Conservation (phyloP, 64 coral and sea anemone genomes). For the Montipora efflorescens region DNA sequence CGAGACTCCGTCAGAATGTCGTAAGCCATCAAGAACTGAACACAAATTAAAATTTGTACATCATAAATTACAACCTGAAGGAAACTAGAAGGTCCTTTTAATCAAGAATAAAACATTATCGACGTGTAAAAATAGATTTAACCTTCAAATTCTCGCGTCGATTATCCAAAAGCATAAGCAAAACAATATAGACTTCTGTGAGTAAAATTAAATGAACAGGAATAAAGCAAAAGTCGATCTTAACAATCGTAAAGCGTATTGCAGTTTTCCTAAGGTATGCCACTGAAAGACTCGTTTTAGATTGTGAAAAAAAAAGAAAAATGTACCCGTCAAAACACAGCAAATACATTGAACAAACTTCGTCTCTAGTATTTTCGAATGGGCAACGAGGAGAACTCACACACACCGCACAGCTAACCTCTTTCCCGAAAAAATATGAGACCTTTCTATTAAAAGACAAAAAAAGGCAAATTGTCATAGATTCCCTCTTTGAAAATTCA, state of each 20-base stretch:
- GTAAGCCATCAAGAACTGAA: neutral
- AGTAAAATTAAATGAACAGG: neutral
- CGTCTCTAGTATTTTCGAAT: constrained; percentile 20
- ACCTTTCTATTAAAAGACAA: too few species aligned
- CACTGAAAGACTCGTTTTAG: neutral
- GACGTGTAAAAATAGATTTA: neutral
- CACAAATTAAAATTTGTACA: neutral
- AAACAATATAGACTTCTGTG: neutral
- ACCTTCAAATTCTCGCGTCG: neutral
- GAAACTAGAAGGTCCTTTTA: neutral
- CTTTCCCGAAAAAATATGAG: neutral
- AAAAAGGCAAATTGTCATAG: neutral
- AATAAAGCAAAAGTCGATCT: neutral
- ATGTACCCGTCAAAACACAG: constrained; percentile 32
- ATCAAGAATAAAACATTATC: neutral
- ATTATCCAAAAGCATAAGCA: neutral
- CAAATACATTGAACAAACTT: constrained; percentile 60
- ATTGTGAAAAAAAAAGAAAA: neutral
- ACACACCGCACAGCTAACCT: neutral
- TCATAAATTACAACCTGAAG: neutral
- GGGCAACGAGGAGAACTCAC: neutral
- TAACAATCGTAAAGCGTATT: neutral
- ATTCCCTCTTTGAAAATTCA: neutral
- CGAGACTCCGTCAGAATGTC: neutral
- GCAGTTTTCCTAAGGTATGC: neutral